phyloP scores from a whole-genome alignment of 1,140 invertebrate species.

The Aradophagus sp. region DNA sequence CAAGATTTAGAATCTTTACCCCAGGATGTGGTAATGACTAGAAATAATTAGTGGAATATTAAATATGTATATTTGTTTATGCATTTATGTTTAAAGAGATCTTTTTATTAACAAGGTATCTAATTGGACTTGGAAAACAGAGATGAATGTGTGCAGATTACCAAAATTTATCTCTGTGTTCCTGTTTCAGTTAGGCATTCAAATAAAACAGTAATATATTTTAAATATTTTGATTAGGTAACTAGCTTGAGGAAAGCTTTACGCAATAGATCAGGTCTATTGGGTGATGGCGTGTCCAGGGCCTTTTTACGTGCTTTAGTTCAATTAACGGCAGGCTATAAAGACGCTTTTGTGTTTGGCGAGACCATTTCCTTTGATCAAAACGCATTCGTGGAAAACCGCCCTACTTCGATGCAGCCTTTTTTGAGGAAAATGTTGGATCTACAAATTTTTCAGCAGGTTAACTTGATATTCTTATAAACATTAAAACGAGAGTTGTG shows the following conservation, averaged over 20 bases:
- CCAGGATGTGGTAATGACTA: constrained; percentile 81
- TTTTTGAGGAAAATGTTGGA: constrained; percentile 93
- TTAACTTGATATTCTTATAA: constrained; percentile 72
- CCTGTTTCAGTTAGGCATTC: too few relatives aligned
- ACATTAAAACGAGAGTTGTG: too few relatives aligned
- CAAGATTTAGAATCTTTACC: constrained; percentile 91
- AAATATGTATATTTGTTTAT: background rate
- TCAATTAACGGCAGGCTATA: constrained; percentile 93
- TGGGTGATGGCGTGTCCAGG: constrained; percentile 92
- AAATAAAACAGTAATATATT: too few relatives aligned
- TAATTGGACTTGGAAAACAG: background rate
- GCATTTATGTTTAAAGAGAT: constrained; percentile 1
- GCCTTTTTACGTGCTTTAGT: constrained; percentile 93
- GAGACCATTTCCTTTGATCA: constrained; percentile 90
- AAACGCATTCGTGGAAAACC: constrained; percentile 89
- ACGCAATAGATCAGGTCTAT: constrained; percentile 80
- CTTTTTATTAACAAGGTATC: background rate
- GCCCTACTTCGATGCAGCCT: constrained; percentile 87
- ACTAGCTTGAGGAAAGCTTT: constrained; percentile 82
- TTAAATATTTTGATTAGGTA: too few relatives aligned
- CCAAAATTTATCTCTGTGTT: too few relatives aligned
- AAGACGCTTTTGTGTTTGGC: constrained; percentile 90
- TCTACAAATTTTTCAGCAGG: constrained; percentile 95
- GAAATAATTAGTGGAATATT: too few relatives aligned
- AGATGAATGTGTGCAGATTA: too few relatives aligned